Percentiles rank a stretch among this genome's conserved stretches.
Evolutionary conservation across 2,113 vertebrate genomes (phyloP).

Genomic region (rat (Rattus norvegicus)): GRCr8 NC_086019.1:227801001-227801500

Average conservation of each 20-base stretch:
- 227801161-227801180: neutral
- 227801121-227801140: neutral
- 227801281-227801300: slow-evolving; percentile 24
- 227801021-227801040: too few species aligned
- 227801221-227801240: neutral
- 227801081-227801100: neutral
- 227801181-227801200: neutral
- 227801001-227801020: neutral
- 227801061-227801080: neutral
- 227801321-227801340: neutral
- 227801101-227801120: neutral
- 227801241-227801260: neutral
- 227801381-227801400: neutral
- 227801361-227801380: neutral
- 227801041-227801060: neutral
- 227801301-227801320: neutral
- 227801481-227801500: neutral
- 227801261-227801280: slow-evolving; percentile 25
- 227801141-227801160: neutral
- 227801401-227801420: neutral
- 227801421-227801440: neutral
- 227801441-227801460: neutral
- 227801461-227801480: neutral
- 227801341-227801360: neutral
- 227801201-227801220: neutral